A percentile compares a stretch with the other conserved stretches of the same genome.
Evolutionary conservation across 2,888 invertebrate genomes (phyloP).

Genomic region (Antheraea yamamai): DNA sequence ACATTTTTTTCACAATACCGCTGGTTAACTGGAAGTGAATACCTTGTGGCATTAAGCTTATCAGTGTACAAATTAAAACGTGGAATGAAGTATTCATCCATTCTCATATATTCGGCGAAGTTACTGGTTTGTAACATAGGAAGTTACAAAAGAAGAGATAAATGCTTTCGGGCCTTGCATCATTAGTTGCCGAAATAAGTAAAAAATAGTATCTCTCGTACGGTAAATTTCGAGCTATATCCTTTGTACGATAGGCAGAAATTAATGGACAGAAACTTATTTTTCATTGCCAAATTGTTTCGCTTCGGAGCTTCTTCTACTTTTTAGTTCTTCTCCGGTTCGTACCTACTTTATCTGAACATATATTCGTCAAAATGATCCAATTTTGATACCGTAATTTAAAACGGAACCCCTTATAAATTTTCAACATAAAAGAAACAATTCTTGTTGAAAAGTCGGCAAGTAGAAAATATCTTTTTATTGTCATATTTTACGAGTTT

Average conservation of each 20-base stretch:
- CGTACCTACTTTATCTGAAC: background rate
- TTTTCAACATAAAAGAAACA: conserved; percentile 5
- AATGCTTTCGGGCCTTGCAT: background rate
- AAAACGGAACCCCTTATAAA: background rate
- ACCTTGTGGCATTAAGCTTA: too few species aligned
- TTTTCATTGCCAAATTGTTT: background rate
- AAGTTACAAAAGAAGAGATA: background rate
- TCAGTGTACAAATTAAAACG: too few species aligned
- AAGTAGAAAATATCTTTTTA: conserved; percentile 70
- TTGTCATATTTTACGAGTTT: conserved; percentile 59
- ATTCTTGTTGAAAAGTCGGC: conserved; percentile 39
- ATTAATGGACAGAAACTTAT: too few species aligned
- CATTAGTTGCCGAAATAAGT: too few species aligned
- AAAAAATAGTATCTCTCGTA: background rate
- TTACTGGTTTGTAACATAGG: background rate
- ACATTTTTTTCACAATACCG: too few species aligned
- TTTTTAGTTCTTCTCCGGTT: background rate
- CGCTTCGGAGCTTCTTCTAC: background rate
- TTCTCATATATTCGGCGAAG: too few species aligned
- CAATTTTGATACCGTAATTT: background rate
- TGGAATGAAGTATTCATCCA: too few species aligned
- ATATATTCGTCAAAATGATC: background rate
- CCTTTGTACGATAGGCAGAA: too few species aligned
- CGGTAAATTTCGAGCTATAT: too few species aligned
- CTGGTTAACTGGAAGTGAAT: too few species aligned